phyloP scores from a whole-genome alignment of 2,113 vertebrate species.

The Pseudorhombus dupliciocellatus region DNA sequence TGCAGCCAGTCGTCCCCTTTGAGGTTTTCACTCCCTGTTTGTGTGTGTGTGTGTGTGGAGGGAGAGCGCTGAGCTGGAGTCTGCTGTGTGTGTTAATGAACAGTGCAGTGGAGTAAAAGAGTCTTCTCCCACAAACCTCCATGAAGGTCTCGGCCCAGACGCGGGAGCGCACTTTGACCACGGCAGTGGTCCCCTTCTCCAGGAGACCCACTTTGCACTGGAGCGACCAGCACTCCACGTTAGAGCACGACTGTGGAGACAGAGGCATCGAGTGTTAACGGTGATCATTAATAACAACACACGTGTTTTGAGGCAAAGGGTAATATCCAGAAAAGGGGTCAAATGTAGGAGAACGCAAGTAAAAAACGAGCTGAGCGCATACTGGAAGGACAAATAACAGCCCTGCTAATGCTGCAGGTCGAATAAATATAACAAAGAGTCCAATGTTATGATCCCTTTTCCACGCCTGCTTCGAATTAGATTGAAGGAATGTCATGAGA shows the following conservation, averaged over 20 bases:
- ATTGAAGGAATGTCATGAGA: conserved; percentile 78
- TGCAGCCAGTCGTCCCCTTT: conserved; percentile 29
- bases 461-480: conserved; percentile 79
- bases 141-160: conserved; percentile 88
- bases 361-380: conserved; percentile 13
- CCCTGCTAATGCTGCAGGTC: conserved; percentile 50
- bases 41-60: no score
- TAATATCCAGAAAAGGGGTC: neutral
- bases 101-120: conserved; percentile 2
- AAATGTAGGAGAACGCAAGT: conserved; percentile 8
- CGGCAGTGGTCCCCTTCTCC: conserved; percentile 84
- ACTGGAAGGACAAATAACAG: conserved; percentile 25
- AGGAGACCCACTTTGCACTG: conserved; percentile 85
- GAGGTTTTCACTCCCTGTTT: conserved; percentile 25
- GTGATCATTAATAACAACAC: no score
- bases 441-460: conserved; percentile 70
- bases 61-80: conserved; percentile 13
- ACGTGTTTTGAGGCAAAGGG: conserved; percentile 1
- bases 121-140: conserved; percentile 77
- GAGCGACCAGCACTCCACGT: conserved; percentile 85
- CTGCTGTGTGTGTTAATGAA: neutral
- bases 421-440: conserved; percentile 71
- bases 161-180: conserved; percentile 86
- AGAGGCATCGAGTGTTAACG: neutral
- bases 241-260: conserved; percentile 83